Base-by-base conservation (phyloP, 2,797 vertebrate species). In the Scarus forsteni region DNA sequence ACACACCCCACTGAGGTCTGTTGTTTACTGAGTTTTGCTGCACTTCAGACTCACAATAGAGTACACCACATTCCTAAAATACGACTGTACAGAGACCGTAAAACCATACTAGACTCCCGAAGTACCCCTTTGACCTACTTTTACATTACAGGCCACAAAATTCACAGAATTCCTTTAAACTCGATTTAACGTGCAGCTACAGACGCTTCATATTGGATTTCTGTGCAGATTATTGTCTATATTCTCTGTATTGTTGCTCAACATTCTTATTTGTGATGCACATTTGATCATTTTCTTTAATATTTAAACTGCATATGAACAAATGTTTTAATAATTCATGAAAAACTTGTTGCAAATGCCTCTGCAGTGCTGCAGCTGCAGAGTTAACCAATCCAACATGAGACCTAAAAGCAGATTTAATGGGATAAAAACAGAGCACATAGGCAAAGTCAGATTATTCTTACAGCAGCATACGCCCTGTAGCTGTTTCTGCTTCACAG, bases 1-100 rank as follows among this genome's bases (percentile, higher is more conserved):
- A 88, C 90, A 93, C 92, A 88, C 90, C 92, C 92, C 88, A 76
- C 85, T 13, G 85, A 82, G 79, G 80, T 51, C 79, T 80, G 84
- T 88, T 92, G 93, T 93, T 93, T 92, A 93, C 91, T n/a, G 83
- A 88, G 57, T 88, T 55, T 51, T 46, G 43, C 49, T 61, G 67
- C 74, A 48, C 38, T 6, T 51, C 39, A 48, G 9, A 34, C 42
- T n/a, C 44, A 10, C 18, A 14, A 18, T 15, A 51, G 46, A 44
- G n/a, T 5, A 60, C 38, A 12, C 3, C 48, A 50, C 46, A 62
- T 40, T 50, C 46, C 46, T 62, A 0, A 6, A 36, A 7, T 38
- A 60, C 27, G 10, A 3, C 36, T 10, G 12, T 0, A 50, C 1
- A 18, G 4, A 18, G 18, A 0, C 40, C 3, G 1, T 1, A 38